Evolutionary conservation across 2,888 invertebrate species (phyloP).

Genomic region (Melinopterus prodromus): DNA sequence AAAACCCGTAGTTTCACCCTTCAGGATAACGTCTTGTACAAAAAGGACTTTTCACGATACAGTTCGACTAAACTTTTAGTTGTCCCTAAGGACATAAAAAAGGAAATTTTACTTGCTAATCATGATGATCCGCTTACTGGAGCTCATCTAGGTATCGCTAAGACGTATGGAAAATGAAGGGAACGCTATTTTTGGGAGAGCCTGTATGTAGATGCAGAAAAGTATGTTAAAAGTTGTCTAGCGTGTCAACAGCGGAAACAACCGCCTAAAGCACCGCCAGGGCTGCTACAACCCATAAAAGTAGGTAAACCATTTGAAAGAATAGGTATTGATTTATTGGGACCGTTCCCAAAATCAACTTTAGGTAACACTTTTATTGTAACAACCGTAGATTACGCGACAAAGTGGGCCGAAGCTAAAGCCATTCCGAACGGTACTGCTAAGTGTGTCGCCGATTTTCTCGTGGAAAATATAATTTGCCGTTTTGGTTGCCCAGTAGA

Average conservation of each 20-base stretch:
- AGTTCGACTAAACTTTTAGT: conserved; percentile 19
- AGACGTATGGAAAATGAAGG: background rate
- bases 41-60: background rate
- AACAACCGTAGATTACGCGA: conserved; percentile 31
- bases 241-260: conserved; percentile 24
- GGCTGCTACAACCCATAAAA: conserved; percentile 31
- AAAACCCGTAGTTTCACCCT: conserved; percentile 19
- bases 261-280: conserved; percentile 35
- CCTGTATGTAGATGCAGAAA: background rate
- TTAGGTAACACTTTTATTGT: conserved; percentile 25
- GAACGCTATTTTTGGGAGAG: background rate
- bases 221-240: background rate
- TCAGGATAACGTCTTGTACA: background rate
- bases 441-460: conserved; percentile 27
- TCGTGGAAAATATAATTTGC: conserved; percentile 23
- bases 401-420: conserved; percentile 32
- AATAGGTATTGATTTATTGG: conserved; percentile 41
- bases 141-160: background rate
- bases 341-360: conserved; percentile 39
- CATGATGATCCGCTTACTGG: background rate
- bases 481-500: conserved; percentile 14
- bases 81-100: background rate
- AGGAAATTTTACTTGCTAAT: background rate
- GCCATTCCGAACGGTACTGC: conserved; percentile 29
- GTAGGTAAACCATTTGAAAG: conserved; percentile 35